Conservation (phyloP, 2,888 invertebrate genomes). For the Trachelus iudaicus region DNA sequence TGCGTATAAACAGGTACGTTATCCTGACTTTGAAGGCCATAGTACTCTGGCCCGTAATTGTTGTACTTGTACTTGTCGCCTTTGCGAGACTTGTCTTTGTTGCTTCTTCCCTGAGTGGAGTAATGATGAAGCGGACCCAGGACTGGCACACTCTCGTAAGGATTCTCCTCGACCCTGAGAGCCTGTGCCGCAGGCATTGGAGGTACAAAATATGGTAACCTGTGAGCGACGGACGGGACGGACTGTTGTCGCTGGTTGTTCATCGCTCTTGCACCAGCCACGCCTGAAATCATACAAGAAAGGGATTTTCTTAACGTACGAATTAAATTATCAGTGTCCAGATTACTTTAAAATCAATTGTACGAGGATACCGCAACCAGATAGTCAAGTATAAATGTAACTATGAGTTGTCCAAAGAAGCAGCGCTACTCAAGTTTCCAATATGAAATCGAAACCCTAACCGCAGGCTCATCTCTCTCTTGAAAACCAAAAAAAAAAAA, state of each 20-base stretch:
- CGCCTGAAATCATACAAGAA: conserved; percentile 39
- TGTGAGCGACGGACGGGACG: conserved; percentile 56
- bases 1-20: conserved; percentile 52
- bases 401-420: not conserved
- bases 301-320: not conserved
- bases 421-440: not conserved
- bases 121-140: conserved; percentile 68
- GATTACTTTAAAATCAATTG: not conserved
- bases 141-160: conserved; percentile 79
- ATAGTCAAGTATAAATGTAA: not conserved
- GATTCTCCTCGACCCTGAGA: conserved; percentile 64
- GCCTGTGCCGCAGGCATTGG: conserved; percentile 51
- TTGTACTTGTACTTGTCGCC: conserved; percentile 38
- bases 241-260: conserved; percentile 56
- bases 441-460: not conserved
- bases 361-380: not conserved
- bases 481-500: not conserved
- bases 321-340: not conserved
- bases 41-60: conserved; percentile 47
- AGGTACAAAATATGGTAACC: conserved; percentile 62
- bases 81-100: conserved; percentile 20
- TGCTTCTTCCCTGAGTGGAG: conserved; percentile 66
- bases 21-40: conserved; percentile 53
- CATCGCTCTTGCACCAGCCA: conserved; percentile 52
- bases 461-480: not conserved